Evolutionary conservation across 2,888 invertebrate genomes (phyloP), one percentile per base, ranked within the genome.

Genomic region (Alsophila aescularia): DNA sequence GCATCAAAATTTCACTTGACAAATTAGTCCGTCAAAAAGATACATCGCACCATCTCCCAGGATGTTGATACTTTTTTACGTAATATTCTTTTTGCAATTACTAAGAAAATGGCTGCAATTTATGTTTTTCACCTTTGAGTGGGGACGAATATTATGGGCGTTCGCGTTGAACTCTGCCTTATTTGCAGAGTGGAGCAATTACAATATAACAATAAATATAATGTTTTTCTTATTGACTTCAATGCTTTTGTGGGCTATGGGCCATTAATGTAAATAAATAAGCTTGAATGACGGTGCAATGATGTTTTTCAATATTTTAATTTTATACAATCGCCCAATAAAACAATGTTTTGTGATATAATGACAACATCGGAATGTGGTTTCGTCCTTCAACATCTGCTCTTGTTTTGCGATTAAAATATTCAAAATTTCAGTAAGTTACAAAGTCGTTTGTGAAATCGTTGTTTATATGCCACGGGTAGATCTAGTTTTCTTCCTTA

Each of bases 71-170:
- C 45, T 58, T 7, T 24, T 24, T 24, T 24, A 5, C 24, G 8
- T 24, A 24, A 36, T 41, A 52, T 48, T 59, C 58, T 61, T 65
- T 56, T 39, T n/a, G 10, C 32, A 37, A 40, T 54, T 18, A 62
- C 52, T 45, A 67, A 63, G 49, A 69, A 65, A 66, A 64, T 62
- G 57, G 34, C 62, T 60, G 43, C 45, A 55, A 69, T 67, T 70
- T 67, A 66, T 52, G 56, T 69, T 69, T 68, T 70, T 77, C 73
- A 78, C 70, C 69, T 72, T 36, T 72, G 54, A 55, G 53, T 55
- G 61, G 65, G 66, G 67, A 66, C 66, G 55, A 68, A 62, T 64
- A 62, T 69, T 70, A 73, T 66, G 55, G 63, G 10, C 53, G 57
- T 48, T 36, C 13, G 42, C 13, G 27, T 51, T 45, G 66, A 65